Conservation (phyloP, 2,888 invertebrate genomes). For the Drosophila fungiperda region DNA sequence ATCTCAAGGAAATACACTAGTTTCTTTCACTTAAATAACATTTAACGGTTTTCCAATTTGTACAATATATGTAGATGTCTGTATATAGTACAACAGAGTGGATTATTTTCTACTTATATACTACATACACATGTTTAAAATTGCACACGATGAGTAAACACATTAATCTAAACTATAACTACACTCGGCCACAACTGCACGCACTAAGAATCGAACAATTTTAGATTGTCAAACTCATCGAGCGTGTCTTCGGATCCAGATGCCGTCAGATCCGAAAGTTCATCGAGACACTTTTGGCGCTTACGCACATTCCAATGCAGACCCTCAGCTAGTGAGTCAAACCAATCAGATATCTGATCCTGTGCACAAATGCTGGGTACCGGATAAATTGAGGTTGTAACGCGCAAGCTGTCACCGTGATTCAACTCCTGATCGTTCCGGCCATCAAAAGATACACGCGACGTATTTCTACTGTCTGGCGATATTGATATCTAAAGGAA, state of each 20-base stretch:
- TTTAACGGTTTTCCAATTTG: conserved; percentile 37
- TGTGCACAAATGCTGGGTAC: conserved; percentile 98
- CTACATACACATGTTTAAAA: conserved; percentile 37
- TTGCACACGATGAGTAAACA: conserved; percentile 53
- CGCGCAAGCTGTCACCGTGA: conserved; percentile 96
- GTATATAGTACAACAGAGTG: conserved; percentile 57
- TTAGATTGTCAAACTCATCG: conserved; percentile 89
- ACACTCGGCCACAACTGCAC: conserved; percentile 96
- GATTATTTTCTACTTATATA: conserved; percentile 67
- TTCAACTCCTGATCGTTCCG: conserved; percentile 96
- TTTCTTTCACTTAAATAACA: conserved; percentile 53
- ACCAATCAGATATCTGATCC: conserved; percentile 99
- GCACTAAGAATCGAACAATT: conserved; percentile 66
- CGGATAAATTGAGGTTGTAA: conserved; percentile 98
- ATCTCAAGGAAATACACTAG: conserved; percentile 44
- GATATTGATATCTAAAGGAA: conserved; percentile 92
- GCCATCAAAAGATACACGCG: conserved; percentile 99
- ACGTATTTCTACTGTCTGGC: conserved; percentile 95
- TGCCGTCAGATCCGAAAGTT: conserved; percentile 86
- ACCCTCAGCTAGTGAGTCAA: conserved; percentile 97
- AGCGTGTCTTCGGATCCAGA: conserved; percentile 93
- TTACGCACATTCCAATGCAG: conserved; percentile 99
- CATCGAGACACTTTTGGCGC: conserved; percentile 94
- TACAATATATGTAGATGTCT: conserved; percentile 7
- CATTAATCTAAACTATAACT: conserved; percentile 46